These are phyloP conservation scores for Falco berigora DNA, from an alignment of 2,797 vertebrate genomes.

Conservation along the genomic window DNA sequence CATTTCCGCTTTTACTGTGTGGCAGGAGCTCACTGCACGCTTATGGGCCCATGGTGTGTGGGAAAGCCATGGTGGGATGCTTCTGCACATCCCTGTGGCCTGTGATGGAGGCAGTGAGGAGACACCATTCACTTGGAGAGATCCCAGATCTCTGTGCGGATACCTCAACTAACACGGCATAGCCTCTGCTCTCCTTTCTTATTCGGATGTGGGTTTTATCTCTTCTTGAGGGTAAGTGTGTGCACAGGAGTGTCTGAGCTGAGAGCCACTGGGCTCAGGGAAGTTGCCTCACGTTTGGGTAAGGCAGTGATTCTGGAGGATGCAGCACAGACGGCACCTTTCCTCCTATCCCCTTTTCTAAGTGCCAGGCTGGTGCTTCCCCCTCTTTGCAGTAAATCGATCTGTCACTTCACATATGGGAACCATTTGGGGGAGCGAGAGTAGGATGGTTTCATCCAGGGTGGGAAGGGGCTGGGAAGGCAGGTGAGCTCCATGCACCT, in stretches of 20 bases:
- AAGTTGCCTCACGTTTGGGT: rapidly evolving
- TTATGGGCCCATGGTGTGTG: neutral
- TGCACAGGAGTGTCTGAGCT: neutral
- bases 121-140: neutral
- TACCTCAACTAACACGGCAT: neutral
- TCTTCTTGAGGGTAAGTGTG: neutral
- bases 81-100: neutral
- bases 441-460: neutral
- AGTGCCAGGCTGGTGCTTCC: neutral
- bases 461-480: neutral
- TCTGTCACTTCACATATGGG: neutral
- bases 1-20: rapidly evolving
- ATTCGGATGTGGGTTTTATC: rapidly evolving
- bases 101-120: neutral
- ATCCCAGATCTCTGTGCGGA: neutral
- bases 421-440: rapidly evolving
- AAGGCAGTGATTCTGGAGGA: neutral
- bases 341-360: neutral
- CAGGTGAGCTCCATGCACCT: rapidly evolving
- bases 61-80: neutral
- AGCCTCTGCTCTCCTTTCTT: neutral
- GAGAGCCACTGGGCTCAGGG: rapidly evolving
- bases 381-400: neutral
- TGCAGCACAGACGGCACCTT: neutral
- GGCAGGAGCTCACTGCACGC: rapidly evolving